phyloP scores from a whole-genome alignment of 2,888 invertebrate species.

The Hyposoter didymator region DNA sequence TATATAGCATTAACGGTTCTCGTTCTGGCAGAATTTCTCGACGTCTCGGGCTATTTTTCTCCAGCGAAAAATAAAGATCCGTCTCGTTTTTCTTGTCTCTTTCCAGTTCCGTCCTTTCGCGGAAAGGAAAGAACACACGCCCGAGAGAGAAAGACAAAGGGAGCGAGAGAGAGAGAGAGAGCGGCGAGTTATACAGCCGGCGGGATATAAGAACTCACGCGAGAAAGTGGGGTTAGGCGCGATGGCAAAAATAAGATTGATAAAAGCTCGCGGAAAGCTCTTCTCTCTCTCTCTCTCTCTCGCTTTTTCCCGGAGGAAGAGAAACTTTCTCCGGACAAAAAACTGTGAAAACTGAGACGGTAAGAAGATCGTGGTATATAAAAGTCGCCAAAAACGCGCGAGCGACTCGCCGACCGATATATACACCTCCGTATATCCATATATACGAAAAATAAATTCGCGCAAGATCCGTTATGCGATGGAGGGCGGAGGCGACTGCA shows the following conservation, averaged over 20 bases:
- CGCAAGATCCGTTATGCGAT: conserved; percentile 10
- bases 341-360: conserved; percentile 61
- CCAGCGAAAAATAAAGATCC: conserved; percentile 76
- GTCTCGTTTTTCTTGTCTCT: conserved; percentile 68
- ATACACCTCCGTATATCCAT: conserved; percentile 23
- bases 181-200: conserved; percentile 40
- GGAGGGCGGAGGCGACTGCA: conserved; percentile 14
- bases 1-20: conserved; percentile 76
- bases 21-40: conserved; percentile 76
- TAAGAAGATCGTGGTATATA: conserved; percentile 63
- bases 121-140: conserved; percentile 55
- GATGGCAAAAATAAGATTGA: conserved; percentile 73
- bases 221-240: conserved; percentile 54
- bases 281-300: conserved; percentile 13
- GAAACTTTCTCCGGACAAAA: conserved; percentile 66
- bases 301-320: conserved; percentile 29
- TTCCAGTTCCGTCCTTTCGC: conserved; percentile 68
- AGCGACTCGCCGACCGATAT: conserved; percentile 53
- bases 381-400: conserved; percentile 50
- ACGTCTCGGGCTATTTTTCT: conserved; percentile 76
- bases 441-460: conserved; percentile 9
- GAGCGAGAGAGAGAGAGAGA: conserved; percentile 31
- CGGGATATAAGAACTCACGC: conserved; percentile 21
- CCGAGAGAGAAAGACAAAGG: conserved; percentile 56
- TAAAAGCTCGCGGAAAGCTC: conserved; percentile 68